Conservation (phyloP, 2,113 vertebrate genomes). For the Psittacula cyanocephala region DNA sequence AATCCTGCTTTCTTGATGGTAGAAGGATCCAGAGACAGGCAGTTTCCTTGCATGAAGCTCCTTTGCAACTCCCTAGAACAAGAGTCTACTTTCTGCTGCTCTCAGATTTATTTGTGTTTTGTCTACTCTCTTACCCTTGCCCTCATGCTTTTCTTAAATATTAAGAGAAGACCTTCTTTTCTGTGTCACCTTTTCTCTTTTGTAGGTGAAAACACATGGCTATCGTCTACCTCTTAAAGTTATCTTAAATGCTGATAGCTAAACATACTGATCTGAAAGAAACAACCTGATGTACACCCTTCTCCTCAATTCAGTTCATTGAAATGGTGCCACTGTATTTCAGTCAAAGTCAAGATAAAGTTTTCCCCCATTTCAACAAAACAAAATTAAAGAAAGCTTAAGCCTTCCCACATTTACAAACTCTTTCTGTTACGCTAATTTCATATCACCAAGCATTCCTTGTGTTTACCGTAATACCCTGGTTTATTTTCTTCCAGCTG, state of each 20-base stretch:
- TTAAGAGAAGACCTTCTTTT: not conserved
- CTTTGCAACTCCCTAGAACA: not conserved
- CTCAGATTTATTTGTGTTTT: not conserved
- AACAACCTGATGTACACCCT: not conserved
- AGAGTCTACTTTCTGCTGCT: not conserved
- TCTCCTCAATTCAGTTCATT: not conserved
- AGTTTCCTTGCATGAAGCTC: not conserved
- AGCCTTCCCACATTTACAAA: not conserved
- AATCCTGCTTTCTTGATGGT: not conserved
- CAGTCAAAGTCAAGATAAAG: not conserved
- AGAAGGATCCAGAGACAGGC: not conserved
- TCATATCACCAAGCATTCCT: not conserved
- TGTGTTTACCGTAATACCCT: not conserved
- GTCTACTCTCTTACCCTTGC: not conserved
- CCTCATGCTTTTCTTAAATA: not conserved
- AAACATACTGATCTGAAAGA: not conserved
- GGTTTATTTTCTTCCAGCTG: not conserved
- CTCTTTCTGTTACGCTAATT: not conserved
- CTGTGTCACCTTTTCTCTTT: not conserved
- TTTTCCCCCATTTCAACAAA: not conserved
- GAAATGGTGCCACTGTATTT: not conserved
- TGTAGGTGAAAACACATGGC: not conserved
- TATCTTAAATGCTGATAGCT: not conserved
- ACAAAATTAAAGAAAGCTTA: not conserved
- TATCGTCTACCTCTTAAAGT: not conserved